A percentile compares a stretch with the other conserved stretches of the same genome.
These are phyloP conservation scores for Anguilla obscura DNA, from an alignment of 2,797 vertebrate genomes.

Conservation along the genomic window DNA sequence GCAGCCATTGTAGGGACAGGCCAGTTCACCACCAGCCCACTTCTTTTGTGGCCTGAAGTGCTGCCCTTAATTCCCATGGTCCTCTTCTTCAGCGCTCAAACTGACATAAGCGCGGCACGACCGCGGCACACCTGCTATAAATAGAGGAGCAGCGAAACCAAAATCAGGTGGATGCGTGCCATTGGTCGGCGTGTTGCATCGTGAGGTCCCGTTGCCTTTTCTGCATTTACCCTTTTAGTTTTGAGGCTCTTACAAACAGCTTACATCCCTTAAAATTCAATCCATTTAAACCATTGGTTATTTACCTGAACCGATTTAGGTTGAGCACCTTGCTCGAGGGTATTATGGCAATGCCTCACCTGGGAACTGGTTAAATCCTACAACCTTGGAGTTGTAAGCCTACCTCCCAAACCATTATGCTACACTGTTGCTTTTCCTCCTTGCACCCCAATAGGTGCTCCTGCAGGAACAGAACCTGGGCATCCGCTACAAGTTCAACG, in stretches of 20 bases:
- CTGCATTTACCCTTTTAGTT: neutral
- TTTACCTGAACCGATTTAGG: neutral
- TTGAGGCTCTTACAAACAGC: neutral
- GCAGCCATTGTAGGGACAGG: slow-evolving; percentile 55
- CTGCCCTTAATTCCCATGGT: slow-evolving; percentile 45
- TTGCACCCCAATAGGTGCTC: slow-evolving; percentile 80
- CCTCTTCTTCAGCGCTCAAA: slow-evolving; percentile 47
- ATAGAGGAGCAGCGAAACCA: slow-evolving; percentile 19
- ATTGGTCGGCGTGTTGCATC: slow-evolving; percentile 11
- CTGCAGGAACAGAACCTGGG: slow-evolving; percentile 97
- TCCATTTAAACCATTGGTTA: neutral
- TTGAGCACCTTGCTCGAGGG: neutral
- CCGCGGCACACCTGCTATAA: slow-evolving; percentile 36
- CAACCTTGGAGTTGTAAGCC: neutral
- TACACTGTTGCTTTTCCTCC: neutral
- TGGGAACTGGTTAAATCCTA: neutral
- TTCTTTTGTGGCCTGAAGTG: slow-evolving; percentile 50
- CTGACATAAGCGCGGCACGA: slow-evolving; percentile 45
- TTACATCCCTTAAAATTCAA: neutral
- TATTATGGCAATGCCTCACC: neutral
- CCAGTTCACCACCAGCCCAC: slow-evolving; percentile 53
- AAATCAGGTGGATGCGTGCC: neutral
- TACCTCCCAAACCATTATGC: neutral
- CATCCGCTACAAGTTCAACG: slow-evolving; percentile 94
- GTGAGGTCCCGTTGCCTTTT: slow-evolving; percentile 8